phyloP scores from a whole-genome alignment of 2,888 invertebrate species.

The Hydriomena furcata region DNA sequence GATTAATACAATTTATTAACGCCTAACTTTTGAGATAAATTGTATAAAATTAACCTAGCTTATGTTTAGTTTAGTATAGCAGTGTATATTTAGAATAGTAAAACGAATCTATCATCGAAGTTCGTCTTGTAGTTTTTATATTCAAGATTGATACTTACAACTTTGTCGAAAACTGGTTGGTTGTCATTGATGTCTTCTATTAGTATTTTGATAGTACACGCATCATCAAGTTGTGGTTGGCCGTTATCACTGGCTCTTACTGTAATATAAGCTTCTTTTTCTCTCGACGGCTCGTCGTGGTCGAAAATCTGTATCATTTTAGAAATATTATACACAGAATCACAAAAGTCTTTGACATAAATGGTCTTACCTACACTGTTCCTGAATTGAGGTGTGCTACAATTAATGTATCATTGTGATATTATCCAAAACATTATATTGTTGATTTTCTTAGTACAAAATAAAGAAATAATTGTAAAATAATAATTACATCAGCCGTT shows the following conservation, averaged over 20 bases:
- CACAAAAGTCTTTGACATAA: background rate
- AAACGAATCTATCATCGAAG: background rate
- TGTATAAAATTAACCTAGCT: constrained; percentile 5
- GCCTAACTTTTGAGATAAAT: background rate
- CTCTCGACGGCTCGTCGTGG: constrained; percentile 93
- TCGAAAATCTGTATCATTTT: constrained; percentile 87
- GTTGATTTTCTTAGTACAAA: too few species aligned
- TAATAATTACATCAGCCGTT: constrained; percentile 88
- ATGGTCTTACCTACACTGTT: constrained; percentile 43
- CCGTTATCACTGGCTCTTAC: constrained; percentile 97
- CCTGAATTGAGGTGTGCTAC: constrained; percentile 34
- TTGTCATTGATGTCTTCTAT: constrained; percentile 98
- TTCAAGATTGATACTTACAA: constrained; percentile 79
- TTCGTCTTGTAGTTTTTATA: background rate
- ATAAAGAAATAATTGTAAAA: too few species aligned
- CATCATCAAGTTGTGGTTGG: constrained; percentile 93
- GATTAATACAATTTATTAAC: background rate
- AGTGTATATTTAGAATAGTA: constrained; percentile 6
- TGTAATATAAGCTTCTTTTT: constrained; percentile 92
- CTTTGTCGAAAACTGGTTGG: constrained; percentile 90
- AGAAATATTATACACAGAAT: constrained; percentile 20
- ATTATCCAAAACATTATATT: too few species aligned
- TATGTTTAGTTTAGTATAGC: constrained; percentile 6
- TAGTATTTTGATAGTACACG: constrained; percentile 95
- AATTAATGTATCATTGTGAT: too few species aligned